phyloP scores from a whole-genome alignment of 2,888 invertebrate genomes.

The Poecilobothrus nobilitatus region DNA sequence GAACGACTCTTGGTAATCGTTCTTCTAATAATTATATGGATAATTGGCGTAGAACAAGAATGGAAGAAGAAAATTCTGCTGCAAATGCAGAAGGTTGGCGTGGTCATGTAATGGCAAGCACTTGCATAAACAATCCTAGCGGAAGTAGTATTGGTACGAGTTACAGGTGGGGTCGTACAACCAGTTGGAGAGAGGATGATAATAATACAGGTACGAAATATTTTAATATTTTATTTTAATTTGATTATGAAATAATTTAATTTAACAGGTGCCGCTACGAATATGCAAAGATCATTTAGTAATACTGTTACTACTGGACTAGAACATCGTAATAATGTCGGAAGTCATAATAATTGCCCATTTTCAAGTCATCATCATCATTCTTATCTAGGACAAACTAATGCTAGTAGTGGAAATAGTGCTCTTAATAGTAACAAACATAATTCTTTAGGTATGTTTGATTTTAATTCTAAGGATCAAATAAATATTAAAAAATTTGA shows the following conservation, averaged over 20 bases:
- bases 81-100: conserved; percentile 32
- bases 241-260: not conserved
- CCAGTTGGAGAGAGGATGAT: conserved; percentile 43
- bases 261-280: not conserved
- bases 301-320: not conserved
- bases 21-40: conserved; percentile 33
- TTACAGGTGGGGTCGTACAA: conserved; percentile 40
- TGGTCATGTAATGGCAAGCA: conserved; percentile 10
- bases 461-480: too few relatives aligned
- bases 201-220: conserved; percentile 15
- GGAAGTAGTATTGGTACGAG: conserved; percentile 18
- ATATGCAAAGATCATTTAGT: conserved; percentile 1
- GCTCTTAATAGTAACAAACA: conserved; percentile 5
- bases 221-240: too few relatives aligned
- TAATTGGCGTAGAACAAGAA: conserved; percentile 39
- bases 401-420: conserved; percentile 20
- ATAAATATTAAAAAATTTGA: too few relatives aligned
- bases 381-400: conserved; percentile 8
- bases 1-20: conserved; percentile 21
- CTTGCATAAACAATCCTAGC: not conserved
- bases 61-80: conserved; percentile 31
- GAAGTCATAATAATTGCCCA: not conserved
- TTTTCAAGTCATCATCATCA: not conserved
- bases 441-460: not conserved
- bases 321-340: not conserved